Conservation (phyloP, 2,113 vertebrate species). For the Misgurnus anguillicaudatus region DNA sequence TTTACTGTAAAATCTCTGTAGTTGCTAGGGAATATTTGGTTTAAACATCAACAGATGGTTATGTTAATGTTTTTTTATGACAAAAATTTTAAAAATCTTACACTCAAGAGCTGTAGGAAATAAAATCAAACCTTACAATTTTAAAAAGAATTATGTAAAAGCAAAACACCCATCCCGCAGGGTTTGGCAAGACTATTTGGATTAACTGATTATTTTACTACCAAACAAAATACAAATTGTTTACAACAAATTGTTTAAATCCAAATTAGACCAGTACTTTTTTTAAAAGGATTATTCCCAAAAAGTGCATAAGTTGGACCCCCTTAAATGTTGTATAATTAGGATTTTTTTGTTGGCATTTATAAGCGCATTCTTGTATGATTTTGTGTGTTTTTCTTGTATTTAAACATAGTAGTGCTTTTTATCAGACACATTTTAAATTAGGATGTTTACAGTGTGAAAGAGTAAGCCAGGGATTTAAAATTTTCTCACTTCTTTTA, state of each 20-base stretch:
- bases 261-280: no score
- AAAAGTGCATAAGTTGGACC: no score
- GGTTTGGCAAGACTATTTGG: not conserved
- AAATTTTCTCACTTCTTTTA: not conserved
- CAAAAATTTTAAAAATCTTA: not conserved
- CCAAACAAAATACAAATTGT: not conserved
- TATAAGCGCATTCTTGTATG: not conserved
- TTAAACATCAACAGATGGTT: not conserved
- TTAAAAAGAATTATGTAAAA: not conserved
- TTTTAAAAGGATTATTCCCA: no score
- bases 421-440: not conserved
- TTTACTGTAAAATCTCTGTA: no score
- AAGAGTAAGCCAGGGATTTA: not conserved
- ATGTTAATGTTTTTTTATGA: not conserved
- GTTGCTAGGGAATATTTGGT: not conserved
- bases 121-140: not conserved
- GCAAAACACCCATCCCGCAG: not conserved
- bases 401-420: no score
- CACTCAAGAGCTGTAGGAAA: not conserved
- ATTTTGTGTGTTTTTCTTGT: slow-evolving; percentile 1
- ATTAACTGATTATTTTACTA: not conserved
- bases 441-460: not conserved
- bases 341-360: no score
- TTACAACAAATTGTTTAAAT: not conserved
- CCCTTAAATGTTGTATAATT: no score